Evolutionary conservation across 2,113 vertebrate genomes (phyloP), one percentile per base, ranked within the genome.

Genomic region (Notothenia rossii): DNA sequence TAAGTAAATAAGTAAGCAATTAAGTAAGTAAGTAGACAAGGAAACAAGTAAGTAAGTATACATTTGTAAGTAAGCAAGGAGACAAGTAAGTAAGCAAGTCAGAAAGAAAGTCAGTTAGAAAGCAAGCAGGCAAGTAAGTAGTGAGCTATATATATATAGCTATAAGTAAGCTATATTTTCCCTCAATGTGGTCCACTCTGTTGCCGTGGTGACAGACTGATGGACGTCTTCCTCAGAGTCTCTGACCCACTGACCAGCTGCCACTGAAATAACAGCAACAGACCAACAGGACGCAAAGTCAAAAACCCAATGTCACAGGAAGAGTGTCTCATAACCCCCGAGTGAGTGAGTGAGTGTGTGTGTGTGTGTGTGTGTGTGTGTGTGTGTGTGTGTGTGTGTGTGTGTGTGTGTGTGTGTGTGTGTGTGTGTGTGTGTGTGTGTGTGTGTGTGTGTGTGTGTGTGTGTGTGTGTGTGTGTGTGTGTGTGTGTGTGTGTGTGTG

Each of bases 241-340:
- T 79, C 40, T 86, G 73, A 77, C 75, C 69, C 0, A 78, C 73
- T 83, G 77, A 88, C 71, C 81, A n/a, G 63, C 77, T 40, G 80
- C 8, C 73, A 81, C 79, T 76, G 54, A 88, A 88, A 90, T 72
- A 86, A 86, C 81, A 78, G 33, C 56, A 20, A 72, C 82, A 79
- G 43, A 79, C 77, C 86, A 92, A 90, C 85, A 90, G 89, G 88
- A 90, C 75, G 14, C 29, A n/a, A 36, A 81, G 72, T 68, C 55
- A 40, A 50, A 85, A 65, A 5, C 17, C 79, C 67, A 79, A 2
- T 72, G 73, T 64, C 60, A 74, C 89, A 89, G 90, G 91, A 93
- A 86, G 86, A 53, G 72, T 75, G 84, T 64, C 62, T 86, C 88
- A 61, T 71, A 63, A 81, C 78, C 83, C 60, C 29, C 1, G 0